phyloP scores from a whole-genome alignment of 2,113 vertebrate species.

The Leptobrachium ailaonicum region DNA sequence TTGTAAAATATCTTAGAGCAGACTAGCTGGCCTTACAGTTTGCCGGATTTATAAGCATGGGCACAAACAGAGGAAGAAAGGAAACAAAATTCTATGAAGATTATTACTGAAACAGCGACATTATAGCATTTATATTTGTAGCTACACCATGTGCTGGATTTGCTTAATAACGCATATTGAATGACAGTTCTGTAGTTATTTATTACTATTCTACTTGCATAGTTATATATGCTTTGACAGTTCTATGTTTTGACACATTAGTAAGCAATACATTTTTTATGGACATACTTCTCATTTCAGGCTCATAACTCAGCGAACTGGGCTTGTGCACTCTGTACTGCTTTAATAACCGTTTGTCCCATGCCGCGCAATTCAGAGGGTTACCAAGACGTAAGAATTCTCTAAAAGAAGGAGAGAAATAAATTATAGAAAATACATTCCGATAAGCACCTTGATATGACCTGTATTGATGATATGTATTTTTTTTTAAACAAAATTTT shows the following conservation, averaged over 20 bases:
- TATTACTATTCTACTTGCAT: too few relatives aligned
- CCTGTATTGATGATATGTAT: too few relatives aligned
- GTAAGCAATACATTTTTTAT: neutral
- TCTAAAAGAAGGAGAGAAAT: constrained; percentile 61
- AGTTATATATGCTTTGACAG: too few relatives aligned
- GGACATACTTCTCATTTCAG: constrained; percentile 91
- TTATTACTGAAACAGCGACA: too few relatives aligned
- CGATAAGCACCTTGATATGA: too few relatives aligned
- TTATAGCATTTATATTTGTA: too few relatives aligned
- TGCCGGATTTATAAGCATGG: constrained; percentile 16
- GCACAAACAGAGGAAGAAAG: constrained; percentile 2
- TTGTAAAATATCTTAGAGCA: constrained; percentile 4
- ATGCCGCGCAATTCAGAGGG: constrained; percentile 95
- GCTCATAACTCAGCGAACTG: constrained; percentile 90
- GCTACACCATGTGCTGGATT: too few relatives aligned
- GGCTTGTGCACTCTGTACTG: constrained; percentile 96
- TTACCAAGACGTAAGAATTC: constrained; percentile 94
- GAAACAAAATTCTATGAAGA: neutral
- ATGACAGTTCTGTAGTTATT: too few relatives aligned
- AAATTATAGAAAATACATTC: too few relatives aligned
- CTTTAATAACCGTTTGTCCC: constrained; percentile 94
- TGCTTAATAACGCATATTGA: too few relatives aligned
- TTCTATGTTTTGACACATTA: too few relatives aligned
- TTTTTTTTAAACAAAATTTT: too few relatives aligned
- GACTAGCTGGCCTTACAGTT: constrained; percentile 16